Conservation (phyloP, 1,140 invertebrate genomes). For the Babylonia areolata region DNA sequence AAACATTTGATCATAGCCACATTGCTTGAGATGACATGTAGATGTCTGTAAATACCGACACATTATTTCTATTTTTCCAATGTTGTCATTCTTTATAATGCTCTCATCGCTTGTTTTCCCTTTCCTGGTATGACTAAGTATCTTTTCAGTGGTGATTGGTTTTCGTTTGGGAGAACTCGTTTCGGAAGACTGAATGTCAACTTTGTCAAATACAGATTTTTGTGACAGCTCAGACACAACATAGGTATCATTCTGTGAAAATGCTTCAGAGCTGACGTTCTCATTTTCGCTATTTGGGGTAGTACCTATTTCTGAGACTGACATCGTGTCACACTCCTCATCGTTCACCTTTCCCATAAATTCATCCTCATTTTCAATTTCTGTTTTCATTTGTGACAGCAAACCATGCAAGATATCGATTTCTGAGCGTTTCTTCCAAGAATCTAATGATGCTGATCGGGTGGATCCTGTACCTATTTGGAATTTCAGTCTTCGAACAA, state of each 20-base stretch:
- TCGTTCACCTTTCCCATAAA: background rate
- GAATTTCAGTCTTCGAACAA: background rate
- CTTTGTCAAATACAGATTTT: too few relatives aligned
- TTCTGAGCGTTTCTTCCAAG: background rate
- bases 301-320: background rate
- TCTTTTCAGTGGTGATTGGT: background rate
- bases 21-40: background rate
- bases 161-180: background rate
- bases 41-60: background rate
- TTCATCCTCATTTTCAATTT: background rate
- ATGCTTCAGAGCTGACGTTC: background rate
- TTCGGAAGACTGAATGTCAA: too few relatives aligned
- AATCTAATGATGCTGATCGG: background rate
- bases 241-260: background rate
- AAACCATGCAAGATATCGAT: background rate
- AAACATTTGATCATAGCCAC: background rate
- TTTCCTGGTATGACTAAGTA: background rate
- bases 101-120: background rate
- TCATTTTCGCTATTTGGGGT: background rate
- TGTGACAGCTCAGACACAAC: too few relatives aligned
- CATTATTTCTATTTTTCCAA: slow-evolving; percentile 6
- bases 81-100: background rate
- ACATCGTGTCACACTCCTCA: background rate
- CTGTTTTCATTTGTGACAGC: background rate
- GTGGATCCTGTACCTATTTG: background rate